Conservation (phyloP, 2,113 vertebrate species). For the Amblyornis subalaris region DNA sequence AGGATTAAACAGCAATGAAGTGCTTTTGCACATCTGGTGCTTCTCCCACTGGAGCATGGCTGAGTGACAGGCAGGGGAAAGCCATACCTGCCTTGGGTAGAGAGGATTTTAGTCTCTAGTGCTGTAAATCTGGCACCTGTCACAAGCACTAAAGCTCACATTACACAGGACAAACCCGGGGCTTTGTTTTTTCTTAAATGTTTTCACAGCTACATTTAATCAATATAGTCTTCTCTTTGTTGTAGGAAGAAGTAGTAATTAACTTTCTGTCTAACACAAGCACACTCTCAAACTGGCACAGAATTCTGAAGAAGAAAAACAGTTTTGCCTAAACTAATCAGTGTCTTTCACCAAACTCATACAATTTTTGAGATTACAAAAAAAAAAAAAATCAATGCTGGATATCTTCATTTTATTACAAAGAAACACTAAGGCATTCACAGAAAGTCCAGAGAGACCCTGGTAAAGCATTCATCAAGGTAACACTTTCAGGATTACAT, state of each 20-base stretch:
- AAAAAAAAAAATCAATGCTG: not conserved
- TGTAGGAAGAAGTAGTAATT: constrained; percentile 36
- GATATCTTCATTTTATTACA: constrained; percentile 15
- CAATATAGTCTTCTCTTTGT: constrained; percentile 22
- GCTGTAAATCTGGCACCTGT: constrained; percentile 53
- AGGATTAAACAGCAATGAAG: constrained; percentile 34
- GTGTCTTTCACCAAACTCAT: not conserved
- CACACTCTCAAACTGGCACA: not conserved
- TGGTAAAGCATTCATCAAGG: constrained; percentile 23
- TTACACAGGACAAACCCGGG: constrained; percentile 2
- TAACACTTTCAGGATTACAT: constrained; percentile 17
- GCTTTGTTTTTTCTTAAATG: constrained; percentile 26
- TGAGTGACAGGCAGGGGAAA: constrained; percentile 31
- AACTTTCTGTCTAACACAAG: constrained; percentile 6
- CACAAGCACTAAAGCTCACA: constrained; percentile 49
- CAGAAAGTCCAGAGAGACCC: not conserved
- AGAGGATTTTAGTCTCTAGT: not conserved
- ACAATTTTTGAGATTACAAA: not conserved
- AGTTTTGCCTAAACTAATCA: constrained; percentile 1
- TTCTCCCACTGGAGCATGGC: constrained; percentile 12
- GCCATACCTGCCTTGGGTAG: not conserved
- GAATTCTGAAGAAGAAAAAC: not conserved
- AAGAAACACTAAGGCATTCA: not conserved
- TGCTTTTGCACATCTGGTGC: constrained; percentile 41
- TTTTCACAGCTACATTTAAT: constrained; percentile 53